Conservation (phyloP, 1,140 invertebrate species). For the Nephila pilipes region DNA sequence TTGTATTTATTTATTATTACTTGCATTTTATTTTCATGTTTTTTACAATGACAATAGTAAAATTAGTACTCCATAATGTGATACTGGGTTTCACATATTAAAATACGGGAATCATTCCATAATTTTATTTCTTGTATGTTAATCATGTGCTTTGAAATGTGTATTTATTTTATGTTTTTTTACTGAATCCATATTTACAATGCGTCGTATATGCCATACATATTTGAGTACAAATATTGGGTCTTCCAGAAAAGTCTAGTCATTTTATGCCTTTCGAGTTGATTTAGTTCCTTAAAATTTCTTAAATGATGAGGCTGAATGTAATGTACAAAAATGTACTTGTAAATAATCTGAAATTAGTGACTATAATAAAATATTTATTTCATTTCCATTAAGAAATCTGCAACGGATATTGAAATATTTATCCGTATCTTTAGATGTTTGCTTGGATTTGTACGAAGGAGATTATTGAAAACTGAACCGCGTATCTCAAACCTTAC, state of each 20-base stretch:
- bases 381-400: too few species aligned
- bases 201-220: constrained; percentile 46
- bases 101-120: not conserved
- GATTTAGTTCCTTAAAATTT: not conserved
- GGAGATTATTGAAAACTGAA: too few species aligned
- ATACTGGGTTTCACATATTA: constrained; percentile 23
- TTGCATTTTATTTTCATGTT: not conserved
- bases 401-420: too few species aligned
- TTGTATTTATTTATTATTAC: not conserved
- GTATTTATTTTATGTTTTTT: constrained; percentile 33
- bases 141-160: not conserved
- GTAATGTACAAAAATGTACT: not conserved
- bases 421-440: too few species aligned
- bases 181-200: constrained; percentile 24
- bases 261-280: constrained; percentile 40
- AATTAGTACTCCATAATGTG: constrained; percentile 2
- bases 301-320: not conserved
- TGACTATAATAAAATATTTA: too few species aligned
- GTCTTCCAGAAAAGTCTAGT: constrained; percentile 69
- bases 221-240: constrained; percentile 68
- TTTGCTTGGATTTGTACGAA: too few species aligned
- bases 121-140: not conserved
- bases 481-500: too few species aligned
- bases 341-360: not conserved
- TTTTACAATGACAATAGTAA: constrained; percentile 31